Conservation (phyloP, 2,888 invertebrate genomes). For the Tridacna gigas region DNA sequence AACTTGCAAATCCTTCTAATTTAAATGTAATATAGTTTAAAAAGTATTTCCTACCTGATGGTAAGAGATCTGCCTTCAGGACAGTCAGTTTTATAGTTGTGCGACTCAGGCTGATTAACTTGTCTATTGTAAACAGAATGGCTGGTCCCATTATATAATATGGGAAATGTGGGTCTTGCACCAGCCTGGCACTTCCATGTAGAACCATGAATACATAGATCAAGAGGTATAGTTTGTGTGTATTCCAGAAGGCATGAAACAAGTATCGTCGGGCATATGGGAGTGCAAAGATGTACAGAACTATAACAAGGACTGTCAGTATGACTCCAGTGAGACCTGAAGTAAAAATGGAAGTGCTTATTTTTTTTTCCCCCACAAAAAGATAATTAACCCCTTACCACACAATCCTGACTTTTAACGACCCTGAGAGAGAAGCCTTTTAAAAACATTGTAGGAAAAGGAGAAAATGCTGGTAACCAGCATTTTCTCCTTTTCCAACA, state of each 20-base stretch:
- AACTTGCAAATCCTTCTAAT: too few species aligned
- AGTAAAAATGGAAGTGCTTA: background rate
- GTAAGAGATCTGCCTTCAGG: conserved; percentile 87
- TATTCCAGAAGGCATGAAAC: conserved; percentile 88
- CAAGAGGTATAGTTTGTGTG: conserved; percentile 87
- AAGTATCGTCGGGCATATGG: conserved; percentile 86
- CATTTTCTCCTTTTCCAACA: too few species aligned
- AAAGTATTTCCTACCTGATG: conserved; percentile 86
- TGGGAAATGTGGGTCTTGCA: conserved; percentile 87
- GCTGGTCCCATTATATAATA: conserved; percentile 87
- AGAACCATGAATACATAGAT: conserved; percentile 87
- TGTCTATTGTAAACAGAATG: conserved; percentile 87
- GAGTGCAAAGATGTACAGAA: conserved; percentile 88
- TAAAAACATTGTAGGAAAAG: too few species aligned
- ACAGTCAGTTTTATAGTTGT: conserved; percentile 88
- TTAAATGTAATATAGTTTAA: too few species aligned
- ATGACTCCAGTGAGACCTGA: conserved; percentile 87
- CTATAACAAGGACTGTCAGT: conserved; percentile 85
- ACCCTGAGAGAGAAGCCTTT: too few species aligned
- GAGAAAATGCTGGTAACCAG: too few species aligned
- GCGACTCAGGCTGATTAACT: conserved; percentile 86
- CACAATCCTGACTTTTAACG: too few species aligned
- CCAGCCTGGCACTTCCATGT: conserved; percentile 88
- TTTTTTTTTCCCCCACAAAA: background rate
- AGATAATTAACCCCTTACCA: too few species aligned